These are phyloP conservation scores for Homalodisca vitripennis DNA, from an alignment of 1,140 invertebrate genomes.

Conservation along the genomic window DNA sequence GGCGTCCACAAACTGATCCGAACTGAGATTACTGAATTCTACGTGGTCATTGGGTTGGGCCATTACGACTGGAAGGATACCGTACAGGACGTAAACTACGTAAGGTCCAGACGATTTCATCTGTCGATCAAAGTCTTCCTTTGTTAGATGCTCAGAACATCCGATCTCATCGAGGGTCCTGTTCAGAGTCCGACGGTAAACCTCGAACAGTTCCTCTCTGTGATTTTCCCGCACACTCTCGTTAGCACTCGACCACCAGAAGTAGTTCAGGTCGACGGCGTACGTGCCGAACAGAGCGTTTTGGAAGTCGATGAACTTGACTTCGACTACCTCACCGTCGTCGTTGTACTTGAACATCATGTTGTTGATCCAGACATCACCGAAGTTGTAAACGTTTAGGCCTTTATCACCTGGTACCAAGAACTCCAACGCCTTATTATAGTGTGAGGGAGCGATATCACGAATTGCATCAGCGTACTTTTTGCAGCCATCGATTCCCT, in stretches of 20 bases:
- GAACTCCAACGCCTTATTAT: neutral
- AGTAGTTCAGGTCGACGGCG: constrained; percentile 32
- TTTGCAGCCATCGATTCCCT: neutral
- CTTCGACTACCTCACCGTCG: neutral
- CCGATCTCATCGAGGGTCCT: neutral
- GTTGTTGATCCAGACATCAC: constrained; percentile 40
- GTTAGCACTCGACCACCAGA: constrained; percentile 30
- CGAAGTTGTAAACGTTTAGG: constrained; percentile 28
- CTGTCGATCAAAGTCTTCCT: neutral
- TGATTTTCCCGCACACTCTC: neutral
- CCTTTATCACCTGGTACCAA: neutral
- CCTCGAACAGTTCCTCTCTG: neutral
- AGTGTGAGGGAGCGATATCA: neutral
- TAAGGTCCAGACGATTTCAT: neutral
- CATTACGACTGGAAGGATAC: neutral
- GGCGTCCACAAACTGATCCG: neutral
- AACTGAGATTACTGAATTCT: neutral
- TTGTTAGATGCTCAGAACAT: neutral
- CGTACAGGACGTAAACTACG: neutral
- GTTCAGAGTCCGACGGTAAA: neutral
- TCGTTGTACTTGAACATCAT: constrained; percentile 33
- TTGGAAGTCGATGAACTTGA: constrained; percentile 31
- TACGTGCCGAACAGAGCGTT: constrained; percentile 17
- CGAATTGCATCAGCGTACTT: neutral
- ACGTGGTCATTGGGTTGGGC: neutral